Percentiles rank a stretch among this genome's conserved stretches.
Conservation (phyloP, 2,113 vertebrate species). For the Periophthalmodon schlosseri region DNA sequence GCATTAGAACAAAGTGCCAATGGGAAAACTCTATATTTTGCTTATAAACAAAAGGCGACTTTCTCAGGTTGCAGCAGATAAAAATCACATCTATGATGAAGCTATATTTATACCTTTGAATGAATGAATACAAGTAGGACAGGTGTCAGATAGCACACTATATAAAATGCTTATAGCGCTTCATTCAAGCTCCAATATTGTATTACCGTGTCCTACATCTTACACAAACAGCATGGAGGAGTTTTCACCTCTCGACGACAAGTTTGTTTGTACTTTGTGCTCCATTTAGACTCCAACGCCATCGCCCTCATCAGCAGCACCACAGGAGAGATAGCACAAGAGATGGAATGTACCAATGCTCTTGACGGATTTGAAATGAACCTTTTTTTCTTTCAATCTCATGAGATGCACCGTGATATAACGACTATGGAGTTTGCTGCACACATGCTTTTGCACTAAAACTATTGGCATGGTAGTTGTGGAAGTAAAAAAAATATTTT, state of each 20-base stretch:
- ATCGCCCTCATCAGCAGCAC: not conserved
- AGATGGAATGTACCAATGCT: not conserved
- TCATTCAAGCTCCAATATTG: not conserved
- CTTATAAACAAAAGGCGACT: too few relatives aligned
- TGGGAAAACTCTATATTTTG: too few relatives aligned
- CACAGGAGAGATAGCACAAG: constrained; percentile 21
- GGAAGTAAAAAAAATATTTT: too few relatives aligned
- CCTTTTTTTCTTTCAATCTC: not conserved
- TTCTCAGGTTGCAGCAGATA: too few relatives aligned
- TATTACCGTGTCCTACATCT: not conserved
- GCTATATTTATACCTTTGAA: not conserved
- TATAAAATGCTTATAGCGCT: not conserved
- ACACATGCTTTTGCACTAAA: too few relatives aligned
- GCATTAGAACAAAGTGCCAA: too few relatives aligned
- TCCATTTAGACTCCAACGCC: constrained; percentile 36
- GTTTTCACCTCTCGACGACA: constrained; percentile 34
- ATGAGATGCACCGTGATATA: too few relatives aligned
- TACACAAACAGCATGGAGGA: constrained; percentile 24
- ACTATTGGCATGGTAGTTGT: too few relatives aligned
- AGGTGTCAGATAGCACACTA: not conserved
- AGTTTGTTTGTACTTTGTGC: constrained; percentile 33
- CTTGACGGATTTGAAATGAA: not conserved
- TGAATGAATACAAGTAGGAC: not conserved
- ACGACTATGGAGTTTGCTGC: too few relatives aligned
- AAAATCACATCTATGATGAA: not conserved